phyloP scores from a whole-genome alignment of 2,797 vertebrate genomes.

The Cetoscarus ocellatus region DNA sequence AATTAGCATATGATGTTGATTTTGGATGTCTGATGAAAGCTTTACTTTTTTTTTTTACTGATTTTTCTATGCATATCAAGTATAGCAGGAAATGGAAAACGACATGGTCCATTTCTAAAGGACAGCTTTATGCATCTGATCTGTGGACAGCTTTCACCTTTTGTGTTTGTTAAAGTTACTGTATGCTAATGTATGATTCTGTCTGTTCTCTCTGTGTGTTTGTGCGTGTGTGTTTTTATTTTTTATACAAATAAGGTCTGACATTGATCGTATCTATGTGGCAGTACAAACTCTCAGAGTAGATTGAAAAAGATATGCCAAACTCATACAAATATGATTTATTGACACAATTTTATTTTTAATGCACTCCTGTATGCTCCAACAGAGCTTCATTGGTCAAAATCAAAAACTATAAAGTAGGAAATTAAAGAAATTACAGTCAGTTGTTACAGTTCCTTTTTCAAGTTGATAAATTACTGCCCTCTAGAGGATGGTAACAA shows the following conservation, averaged over 20 bases:
- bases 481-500: slow-evolving; percentile 66
- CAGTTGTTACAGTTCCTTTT: slow-evolving; percentile 2
- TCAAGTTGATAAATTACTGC: slow-evolving; percentile 51
- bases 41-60: slow-evolving; percentile 79
- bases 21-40: slow-evolving; percentile 77
- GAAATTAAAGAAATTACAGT: neutral
- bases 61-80: slow-evolving; percentile 84
- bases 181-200: slow-evolving; percentile 43
- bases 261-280: slow-evolving; percentile 37
- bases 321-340: slow-evolving; percentile 57
- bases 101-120: slow-evolving; percentile 71
- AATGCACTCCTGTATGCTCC: slow-evolving; percentile 70
- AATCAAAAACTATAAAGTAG: slow-evolving; percentile 27
- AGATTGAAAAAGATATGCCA: slow-evolving; percentile 67
- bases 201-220: slow-evolving; percentile 19
- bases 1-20: slow-evolving; percentile 79
- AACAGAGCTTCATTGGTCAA: slow-evolving; percentile 44
- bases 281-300: slow-evolving; percentile 70
- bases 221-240: neutral
- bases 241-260: slow-evolving; percentile 1
- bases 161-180: slow-evolving; percentile 61
- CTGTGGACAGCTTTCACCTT: slow-evolving; percentile 66
- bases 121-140: slow-evolving; percentile 77
- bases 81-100: slow-evolving; percentile 78
- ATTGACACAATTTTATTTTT: slow-evolving; percentile 39